phyloP scores from a whole-genome alignment of 1,140 invertebrate species.

The Leptinotarsa texana region DNA sequence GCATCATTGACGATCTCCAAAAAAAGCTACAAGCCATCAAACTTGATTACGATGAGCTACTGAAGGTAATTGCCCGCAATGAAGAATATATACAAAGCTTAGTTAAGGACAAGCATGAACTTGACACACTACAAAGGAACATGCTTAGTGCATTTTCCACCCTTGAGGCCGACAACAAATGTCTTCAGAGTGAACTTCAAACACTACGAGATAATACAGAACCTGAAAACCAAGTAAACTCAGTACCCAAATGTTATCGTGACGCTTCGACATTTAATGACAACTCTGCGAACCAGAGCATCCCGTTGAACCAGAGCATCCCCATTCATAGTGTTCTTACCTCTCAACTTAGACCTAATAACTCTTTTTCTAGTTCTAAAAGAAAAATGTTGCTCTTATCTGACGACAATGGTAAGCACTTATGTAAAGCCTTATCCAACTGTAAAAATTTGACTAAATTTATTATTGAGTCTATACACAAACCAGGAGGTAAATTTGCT shows the following conservation, averaged over 20 bases:
- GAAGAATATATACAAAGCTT: background rate
- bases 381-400: background rate
- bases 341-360: conserved; percentile 1
- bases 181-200: background rate
- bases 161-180: background rate
- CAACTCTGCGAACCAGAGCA: conserved; percentile 2
- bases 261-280: background rate
- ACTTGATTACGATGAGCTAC: background rate
- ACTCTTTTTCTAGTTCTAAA: background rate
- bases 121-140: background rate
- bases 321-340: background rate
- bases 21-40: background rate
- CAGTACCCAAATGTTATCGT: background rate
- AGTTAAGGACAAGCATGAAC: background rate
- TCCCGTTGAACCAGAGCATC: background rate
- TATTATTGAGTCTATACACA: conserved; percentile 3
- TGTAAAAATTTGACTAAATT: background rate
- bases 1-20: background rate
- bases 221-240: conserved; percentile 3
- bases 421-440: conserved; percentile 1
- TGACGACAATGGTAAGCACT: background rate
- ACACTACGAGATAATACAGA: background rate
- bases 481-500: conserved; percentile 3
- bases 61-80: background rate
- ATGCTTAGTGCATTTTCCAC: background rate